Evolutionary conservation across 1,140 invertebrate genomes (phyloP).

Genomic region (Melanaphis sacchari): DNA sequence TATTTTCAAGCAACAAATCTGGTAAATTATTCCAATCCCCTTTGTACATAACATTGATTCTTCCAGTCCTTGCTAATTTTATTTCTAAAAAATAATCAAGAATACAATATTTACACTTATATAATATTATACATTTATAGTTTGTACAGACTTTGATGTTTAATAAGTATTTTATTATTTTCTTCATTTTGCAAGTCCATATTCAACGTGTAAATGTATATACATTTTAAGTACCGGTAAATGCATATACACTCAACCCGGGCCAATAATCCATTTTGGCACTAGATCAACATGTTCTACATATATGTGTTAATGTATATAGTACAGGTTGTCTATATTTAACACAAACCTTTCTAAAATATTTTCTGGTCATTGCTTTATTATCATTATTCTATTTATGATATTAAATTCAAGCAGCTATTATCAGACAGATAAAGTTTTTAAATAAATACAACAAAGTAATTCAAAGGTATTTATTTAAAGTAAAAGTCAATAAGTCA

Average conservation of each 20-base stretch:
- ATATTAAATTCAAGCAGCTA: not conserved
- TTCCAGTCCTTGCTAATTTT: not conserved
- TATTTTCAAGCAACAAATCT: constrained; percentile 78
- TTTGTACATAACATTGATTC: not conserved
- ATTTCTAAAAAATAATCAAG: not conserved
- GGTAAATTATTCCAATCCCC: constrained; percentile 74
- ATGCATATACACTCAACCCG: not conserved
- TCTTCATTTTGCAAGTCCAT: constrained; percentile 40
- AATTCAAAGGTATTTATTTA: not conserved
- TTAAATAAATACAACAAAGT: not conserved
- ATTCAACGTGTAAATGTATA: not conserved
- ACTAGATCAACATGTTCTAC: not conserved
- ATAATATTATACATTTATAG: not conserved
- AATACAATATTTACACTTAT: not conserved
- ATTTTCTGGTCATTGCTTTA: not conserved
- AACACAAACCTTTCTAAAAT: not conserved
- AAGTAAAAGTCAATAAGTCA: not conserved
- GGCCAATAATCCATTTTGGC: constrained; percentile 7
- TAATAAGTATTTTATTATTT: not conserved
- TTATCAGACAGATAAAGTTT: not conserved
- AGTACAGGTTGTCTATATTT: not conserved
- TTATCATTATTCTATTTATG: not conserved
- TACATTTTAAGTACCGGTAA: not conserved
- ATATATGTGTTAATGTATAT: not conserved
- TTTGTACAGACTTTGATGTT: not conserved